Base-by-base conservation (phyloP, 2,113 vertebrate genomes). In the Oophaga pumilio region DNA sequence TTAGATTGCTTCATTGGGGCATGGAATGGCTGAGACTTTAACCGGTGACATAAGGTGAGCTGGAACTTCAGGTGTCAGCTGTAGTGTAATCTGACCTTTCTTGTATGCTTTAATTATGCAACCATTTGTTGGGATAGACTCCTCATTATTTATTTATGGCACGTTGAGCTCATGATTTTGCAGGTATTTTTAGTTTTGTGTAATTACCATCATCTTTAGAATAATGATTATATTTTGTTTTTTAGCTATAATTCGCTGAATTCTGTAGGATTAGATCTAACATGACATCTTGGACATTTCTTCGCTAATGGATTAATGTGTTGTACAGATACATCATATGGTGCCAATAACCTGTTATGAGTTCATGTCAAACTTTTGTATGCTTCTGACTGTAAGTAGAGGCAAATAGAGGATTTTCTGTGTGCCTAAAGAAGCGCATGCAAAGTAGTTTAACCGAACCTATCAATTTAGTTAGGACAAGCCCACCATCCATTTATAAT, bases 1-100 rank as follows among this genome's bases (percentile, higher is more conserved):
- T 84, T 73, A 84, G 52, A 28, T 28, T 73, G 26, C 50, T 56
- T 56, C 82, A 52, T 73, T 73, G 28, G 24, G 68, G 82, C 26
- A 73, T 13, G 82, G 66, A 22, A 18, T 57, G 1, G 14, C 14
- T 22, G 17, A 26, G 43, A 64, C 57, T 50, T 24, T 66, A 22
- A 68, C 17, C 33, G 1, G 28, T 83, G 68, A 73, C n/a, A 74
- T 18, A 8, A 64, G 17, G 20, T 84, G 66, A 28, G 50, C 52
- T 71, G 66, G 43, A 17, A 68, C 66, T 52, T 49, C 49, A 66
- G 12, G 33, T 71, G 22, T 26, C 64, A 28, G 18, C 52, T 33
- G 52, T 53, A 84, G 56, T 33, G 6, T 82, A 49, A 64, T 66
- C 10, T 33, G 56, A 80, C 24, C 74, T 52, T 50, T 76, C 8